phyloP scores from a whole-genome alignment of 2,797 vertebrate genomes.

The Myotis pilosus region DNA sequence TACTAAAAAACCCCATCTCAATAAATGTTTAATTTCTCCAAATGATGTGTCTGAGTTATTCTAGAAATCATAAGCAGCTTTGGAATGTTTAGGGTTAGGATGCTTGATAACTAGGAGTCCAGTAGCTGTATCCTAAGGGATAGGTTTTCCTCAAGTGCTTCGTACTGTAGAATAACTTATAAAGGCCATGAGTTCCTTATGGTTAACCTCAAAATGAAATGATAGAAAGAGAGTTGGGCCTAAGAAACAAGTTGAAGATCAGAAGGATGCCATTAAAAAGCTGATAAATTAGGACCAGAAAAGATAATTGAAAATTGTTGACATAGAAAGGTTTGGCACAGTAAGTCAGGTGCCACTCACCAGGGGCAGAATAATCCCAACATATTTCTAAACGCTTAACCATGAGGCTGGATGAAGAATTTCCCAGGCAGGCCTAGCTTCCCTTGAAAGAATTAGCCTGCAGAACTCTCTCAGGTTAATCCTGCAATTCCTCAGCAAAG shows the following conservation, averaged over 20 bases:
- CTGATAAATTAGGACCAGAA: neutral
- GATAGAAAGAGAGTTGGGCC: neutral
- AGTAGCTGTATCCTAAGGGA: neutral
- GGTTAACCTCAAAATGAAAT: neutral
- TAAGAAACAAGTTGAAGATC: neutral
- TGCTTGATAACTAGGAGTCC: neutral
- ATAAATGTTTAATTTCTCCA: conserved; percentile 61
- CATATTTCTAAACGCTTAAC: neutral
- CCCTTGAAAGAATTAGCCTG: neutral
- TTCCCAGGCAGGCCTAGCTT: neutral
- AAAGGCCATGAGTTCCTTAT: neutral
- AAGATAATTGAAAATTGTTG: neutral
- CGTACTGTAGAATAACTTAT: neutral
- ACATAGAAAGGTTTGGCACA: neutral
- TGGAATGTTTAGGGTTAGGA: neutral
- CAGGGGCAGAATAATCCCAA: neutral
- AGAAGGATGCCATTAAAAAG: neutral
- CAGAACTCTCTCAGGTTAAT: neutral
- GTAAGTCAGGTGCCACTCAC: neutral
- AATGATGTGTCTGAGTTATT: conserved; percentile 47
- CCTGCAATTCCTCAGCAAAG: neutral
- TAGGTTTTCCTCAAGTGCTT: neutral
- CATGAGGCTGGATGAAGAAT: neutral
- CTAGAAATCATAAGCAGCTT: neutral
- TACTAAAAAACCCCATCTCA: conserved; percentile 66